Base-by-base conservation (phyloP, 2,797 vertebrate genomes). In the Eulemur mongoz region DNA sequence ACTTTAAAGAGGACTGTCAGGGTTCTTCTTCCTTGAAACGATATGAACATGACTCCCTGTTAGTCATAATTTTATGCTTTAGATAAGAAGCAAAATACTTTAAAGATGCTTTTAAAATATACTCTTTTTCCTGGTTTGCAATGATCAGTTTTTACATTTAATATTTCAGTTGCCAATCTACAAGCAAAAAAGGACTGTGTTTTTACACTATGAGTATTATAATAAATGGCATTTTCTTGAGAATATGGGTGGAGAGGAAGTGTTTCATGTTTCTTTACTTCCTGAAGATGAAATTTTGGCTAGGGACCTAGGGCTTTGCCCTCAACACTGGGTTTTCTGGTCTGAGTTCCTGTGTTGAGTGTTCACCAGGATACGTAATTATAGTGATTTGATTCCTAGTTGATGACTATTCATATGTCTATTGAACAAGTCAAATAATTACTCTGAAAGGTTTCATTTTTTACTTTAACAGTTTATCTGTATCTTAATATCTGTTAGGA, bases 31-130 rank as follows among this genome's bases (percentile, higher is more conserved):
- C 57, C 7, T 25, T 63, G 48, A 61, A 91, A 59, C 38, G 15
- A 73, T 30, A 11, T 57, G 38, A 57, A 13, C 9, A 25, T 38
- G 48, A 75, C 35, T 25, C 38, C 22, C 1, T 20, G 11, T 54
- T 86, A 43, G 22, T 93, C 50, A 35, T 80, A 85, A 92, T 89
- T 69, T 43, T 78, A n/a, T 94, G 35, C 50, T 89, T 70, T 95
- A 84, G 50, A 15, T 80, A 92, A 95, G 35, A 78, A 94, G 2
- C 54, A 61, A 90, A 45, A 45, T 54, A 76, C 38, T 81, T 82
- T 12, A 27, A 57, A 93, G 45, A 38, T 69, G 8, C 17, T 86
- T 89, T 38, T 38, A 67, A 48, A 52, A 57, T 63, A 45, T 15
- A 43, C 67, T 78, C 4, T 91, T 61, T 69, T 45, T n/a, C 15